phyloP scores from a whole-genome alignment of 2,113 vertebrate species.

The Platysternon megacephalum region DNA sequence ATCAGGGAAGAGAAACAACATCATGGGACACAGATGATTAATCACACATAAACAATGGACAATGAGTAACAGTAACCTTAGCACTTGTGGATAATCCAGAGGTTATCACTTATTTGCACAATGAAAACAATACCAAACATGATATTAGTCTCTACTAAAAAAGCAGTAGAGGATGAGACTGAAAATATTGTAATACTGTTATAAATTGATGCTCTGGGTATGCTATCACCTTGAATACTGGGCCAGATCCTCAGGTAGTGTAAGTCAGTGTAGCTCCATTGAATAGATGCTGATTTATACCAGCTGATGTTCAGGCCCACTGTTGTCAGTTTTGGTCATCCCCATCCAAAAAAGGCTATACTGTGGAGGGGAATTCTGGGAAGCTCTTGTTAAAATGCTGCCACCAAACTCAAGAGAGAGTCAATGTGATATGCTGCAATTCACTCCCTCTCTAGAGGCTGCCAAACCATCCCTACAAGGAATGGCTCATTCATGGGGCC shows the following conservation, averaged over 20 bases:
- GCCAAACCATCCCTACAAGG: constrained; percentile 49
- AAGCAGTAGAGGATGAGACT: background rate
- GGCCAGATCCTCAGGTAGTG: background rate
- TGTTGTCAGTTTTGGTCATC: background rate
- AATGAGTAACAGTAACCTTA: background rate
- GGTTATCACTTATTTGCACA: background rate
- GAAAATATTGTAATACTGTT: background rate
- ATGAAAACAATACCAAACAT: background rate
- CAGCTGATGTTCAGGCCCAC: background rate
- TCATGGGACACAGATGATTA: background rate
- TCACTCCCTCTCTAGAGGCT: constrained; percentile 28
- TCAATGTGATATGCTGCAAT: constrained; percentile 51
- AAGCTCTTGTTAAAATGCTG: constrained; percentile 31
- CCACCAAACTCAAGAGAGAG: background rate
- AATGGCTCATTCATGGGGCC: constrained; percentile 36
- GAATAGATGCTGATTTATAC: background rate
- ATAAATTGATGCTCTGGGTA: fast-evolving
- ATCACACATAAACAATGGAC: background rate
- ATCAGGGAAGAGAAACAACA: background rate
- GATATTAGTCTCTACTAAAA: background rate
- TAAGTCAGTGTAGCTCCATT: background rate
- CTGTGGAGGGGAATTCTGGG: constrained; percentile 5
- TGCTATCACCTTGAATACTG: background rate
- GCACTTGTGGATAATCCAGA: background rate
- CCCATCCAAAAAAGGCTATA: background rate